Percentiles rank a stretch among this genome's conserved stretches.
phyloP scores from a whole-genome alignment of 2,113 vertebrate species.

The Chaetodon auriga region DNA sequence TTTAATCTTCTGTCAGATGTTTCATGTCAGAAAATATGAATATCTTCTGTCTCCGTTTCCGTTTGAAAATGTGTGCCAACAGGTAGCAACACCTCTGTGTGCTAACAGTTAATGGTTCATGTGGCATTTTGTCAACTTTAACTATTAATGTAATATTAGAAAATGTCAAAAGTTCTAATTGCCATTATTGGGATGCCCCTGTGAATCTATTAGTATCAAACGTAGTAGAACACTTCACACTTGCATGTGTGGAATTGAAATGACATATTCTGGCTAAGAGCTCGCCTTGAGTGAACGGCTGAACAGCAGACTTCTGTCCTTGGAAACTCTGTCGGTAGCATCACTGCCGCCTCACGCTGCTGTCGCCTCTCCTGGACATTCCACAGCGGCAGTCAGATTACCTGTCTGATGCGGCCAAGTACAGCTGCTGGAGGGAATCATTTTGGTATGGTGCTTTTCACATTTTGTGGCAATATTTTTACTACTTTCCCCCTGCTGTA shows the following conservation, averaged over 20 bases:
- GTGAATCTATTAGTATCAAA: background rate
- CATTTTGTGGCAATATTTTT: conserved; percentile 25
- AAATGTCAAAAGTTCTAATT: background rate
- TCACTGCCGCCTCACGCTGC: background rate
- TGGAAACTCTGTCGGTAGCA: background rate
- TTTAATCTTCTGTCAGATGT: background rate
- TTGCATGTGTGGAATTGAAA: background rate
- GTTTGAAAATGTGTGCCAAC: background rate
- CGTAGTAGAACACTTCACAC: background rate
- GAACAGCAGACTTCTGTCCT: background rate
- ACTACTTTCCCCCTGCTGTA: conserved; percentile 5
- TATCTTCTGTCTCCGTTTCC: background rate
- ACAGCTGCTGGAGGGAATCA: conserved; percentile 13
- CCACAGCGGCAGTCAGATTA: background rate
- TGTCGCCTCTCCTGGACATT: background rate
- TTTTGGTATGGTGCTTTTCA: background rate
- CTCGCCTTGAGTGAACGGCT: background rate
- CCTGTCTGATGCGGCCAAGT: background rate
- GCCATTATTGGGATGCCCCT: background rate
- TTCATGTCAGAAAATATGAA: background rate
- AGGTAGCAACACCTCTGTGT: background rate
- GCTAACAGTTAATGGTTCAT: background rate
- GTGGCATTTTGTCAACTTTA: background rate
- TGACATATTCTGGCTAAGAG: background rate
- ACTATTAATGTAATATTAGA: background rate